Evolutionary conservation across 1,140 invertebrate genomes (phyloP), one percentile per base, ranked within the genome.

Genomic region (Rhagoletis zephyria): DNA sequence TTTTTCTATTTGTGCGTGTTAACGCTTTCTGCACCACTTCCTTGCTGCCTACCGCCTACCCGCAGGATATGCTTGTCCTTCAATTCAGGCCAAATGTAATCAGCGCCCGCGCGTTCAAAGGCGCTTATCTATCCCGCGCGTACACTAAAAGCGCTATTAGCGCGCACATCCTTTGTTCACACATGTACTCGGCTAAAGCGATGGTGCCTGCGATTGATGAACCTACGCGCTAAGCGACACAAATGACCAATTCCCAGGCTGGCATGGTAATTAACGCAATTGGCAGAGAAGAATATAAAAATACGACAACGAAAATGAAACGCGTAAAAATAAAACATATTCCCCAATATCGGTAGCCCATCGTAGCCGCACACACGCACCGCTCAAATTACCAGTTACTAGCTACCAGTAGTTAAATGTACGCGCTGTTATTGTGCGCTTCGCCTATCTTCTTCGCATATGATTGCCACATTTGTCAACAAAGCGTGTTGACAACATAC

Each of bases 391-490:
- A 56, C 51, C 30, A 30, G 30, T 1, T 1, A 30, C 30, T 30
- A 51, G 30, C 70, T 74, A n/a, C 6, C 45, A 51, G 48, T 81
- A 81, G 74, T 81, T 14, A 48, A 2, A 16, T 70, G 48, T 63
- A 14, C 61, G 7, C 61, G 1, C 3, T 81, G n/a, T 81, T 30
- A 16, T 12, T 64, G 64, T n/a, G 74, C 74, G 48, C 48, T 56
- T 81, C 30, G 30, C 30, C 6, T 56, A 81, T 81, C 74, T 81
- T 30, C 74, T 16, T 19, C 74, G 45, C 74, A 56, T 59, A 81
- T 81, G 74, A 81, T 81, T 81, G 74, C 74, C 74, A 81, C 74
- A 81, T 81, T 81, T 81, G 74, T 81, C 74, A 81, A 81, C 74
- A 81, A 81, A 81, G 74, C 74, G 74, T 81, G 74, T 81, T 81